phyloP scores from a whole-genome alignment of 1,140 invertebrate genomes.

The Armadillidium nasatum region DNA sequence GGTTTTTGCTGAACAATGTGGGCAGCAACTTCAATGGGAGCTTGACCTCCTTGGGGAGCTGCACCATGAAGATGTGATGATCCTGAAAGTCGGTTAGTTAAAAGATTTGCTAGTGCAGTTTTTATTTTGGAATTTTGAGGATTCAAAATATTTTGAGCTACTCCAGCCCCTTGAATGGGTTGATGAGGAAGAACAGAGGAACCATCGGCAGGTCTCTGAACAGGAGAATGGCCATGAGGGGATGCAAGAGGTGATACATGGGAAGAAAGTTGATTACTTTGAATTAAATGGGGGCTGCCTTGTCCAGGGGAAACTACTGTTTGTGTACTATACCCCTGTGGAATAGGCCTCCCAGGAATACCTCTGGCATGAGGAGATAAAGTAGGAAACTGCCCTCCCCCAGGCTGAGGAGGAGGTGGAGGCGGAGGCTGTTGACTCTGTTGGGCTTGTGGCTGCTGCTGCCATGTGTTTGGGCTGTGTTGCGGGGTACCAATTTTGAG shows the following conservation, averaged over 20 bases:
- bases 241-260: slow-evolving; percentile 37
- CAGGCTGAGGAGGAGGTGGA: too few relatives aligned
- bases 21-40: slow-evolving; percentile 34
- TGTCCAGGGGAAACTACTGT: slow-evolving; percentile 48
- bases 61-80: slow-evolving; percentile 48
- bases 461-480: slow-evolving; percentile 22
- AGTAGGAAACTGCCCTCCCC: slow-evolving; percentile 40
- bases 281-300: slow-evolving; percentile 46
- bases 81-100: slow-evolving; percentile 74
- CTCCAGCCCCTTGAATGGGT: slow-evolving; percentile 24
- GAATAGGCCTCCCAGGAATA: slow-evolving; percentile 45
- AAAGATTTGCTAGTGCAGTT: slow-evolving; percentile 89
- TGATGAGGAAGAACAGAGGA: slow-evolving; percentile 26
- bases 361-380: slow-evolving; percentile 48
- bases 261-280: slow-evolving; percentile 38
- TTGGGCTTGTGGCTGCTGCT: too few relatives aligned
- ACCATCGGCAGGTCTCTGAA: slow-evolving; percentile 35
- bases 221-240: slow-evolving; percentile 39
- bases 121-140: slow-evolving; percentile 71
- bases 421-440: too few relatives aligned
- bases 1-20: slow-evolving; percentile 41
- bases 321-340: slow-evolving; percentile 51
- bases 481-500: slow-evolving; percentile 31
- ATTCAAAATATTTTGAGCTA: slow-evolving; percentile 44
- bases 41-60: slow-evolving; percentile 34